A percentile compares a stretch with the other conserved stretches of the same genome.
Evolutionary conservation across 2,113 vertebrate species (phyloP).

Genomic region (Baryphthengus martii): DNA sequence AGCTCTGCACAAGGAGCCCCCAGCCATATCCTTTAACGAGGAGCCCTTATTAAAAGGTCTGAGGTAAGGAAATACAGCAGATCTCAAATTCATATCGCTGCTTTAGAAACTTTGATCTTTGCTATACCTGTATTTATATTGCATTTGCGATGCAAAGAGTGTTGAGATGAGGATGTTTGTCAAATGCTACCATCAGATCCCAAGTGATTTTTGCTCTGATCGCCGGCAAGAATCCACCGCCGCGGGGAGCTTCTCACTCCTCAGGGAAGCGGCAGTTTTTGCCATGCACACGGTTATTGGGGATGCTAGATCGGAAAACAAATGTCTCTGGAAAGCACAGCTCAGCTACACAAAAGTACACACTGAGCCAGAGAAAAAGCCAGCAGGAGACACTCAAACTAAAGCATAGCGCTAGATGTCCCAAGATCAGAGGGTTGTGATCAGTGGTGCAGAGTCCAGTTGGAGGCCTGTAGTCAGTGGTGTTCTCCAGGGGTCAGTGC

Average conservation of each 20-base stretch:
- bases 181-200: neutral
- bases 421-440: too few relatives aligned
- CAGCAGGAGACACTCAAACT: neutral
- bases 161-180: neutral
- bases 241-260: neutral
- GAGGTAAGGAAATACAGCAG: neutral
- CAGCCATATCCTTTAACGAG: neutral
- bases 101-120: neutral
- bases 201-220: neutral
- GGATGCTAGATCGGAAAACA: neutral
- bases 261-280: neutral
- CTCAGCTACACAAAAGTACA: neutral
- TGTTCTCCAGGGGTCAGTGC: too few relatives aligned
- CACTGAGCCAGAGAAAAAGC: neutral
- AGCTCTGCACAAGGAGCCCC: neutral
- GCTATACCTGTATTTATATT: neutral
- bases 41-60: neutral
- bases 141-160: neutral
- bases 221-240: neutral
- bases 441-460: too few relatives aligned
- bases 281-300: accelerated
- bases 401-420: neutral
- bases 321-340: neutral
- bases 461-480: too few relatives aligned
- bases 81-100: neutral